These are phyloP conservation scores for Rousettus madagascariensis DNA, from an alignment of 2,797 vertebrate species.

Conservation along the genomic window DNA sequence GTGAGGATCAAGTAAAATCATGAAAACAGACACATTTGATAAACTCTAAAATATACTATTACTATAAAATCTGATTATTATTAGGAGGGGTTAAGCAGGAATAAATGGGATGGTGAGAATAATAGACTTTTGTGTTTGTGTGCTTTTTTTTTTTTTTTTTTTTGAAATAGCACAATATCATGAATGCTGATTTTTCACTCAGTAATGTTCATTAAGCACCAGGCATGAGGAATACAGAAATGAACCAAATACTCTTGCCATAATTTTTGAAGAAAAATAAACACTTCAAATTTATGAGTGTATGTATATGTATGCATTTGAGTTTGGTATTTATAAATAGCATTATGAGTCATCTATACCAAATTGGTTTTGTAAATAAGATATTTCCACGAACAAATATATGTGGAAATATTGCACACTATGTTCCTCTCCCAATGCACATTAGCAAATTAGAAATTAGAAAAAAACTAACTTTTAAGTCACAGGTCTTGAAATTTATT, in stretches of 20 bases:
- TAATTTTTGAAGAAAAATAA: constrained; percentile 1
- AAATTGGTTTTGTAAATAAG: neutral
- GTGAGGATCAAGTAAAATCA: neutral
- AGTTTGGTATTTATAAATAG: neutral
- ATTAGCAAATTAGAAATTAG: neutral
- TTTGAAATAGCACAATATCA: neutral
- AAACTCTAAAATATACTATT: neutral
- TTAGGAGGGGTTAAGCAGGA: neutral
- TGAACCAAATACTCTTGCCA: neutral
- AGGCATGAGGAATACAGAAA: neutral
- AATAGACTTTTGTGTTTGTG: neutral
- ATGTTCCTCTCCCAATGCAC: neutral
- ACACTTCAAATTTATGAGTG: neutral
- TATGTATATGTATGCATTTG: neutral
- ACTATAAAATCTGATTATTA: neutral
- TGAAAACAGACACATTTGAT: neutral
- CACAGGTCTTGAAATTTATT: neutral
- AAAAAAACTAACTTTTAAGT: neutral
- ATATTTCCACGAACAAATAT: neutral
- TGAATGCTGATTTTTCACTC: neutral
- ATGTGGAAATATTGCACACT: neutral
- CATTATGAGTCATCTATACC: neutral
- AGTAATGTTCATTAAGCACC: neutral
- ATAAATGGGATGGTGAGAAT: neutral
- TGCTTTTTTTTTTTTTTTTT: neutral